Percentiles rank a stretch among this genome's conserved stretches.
Conservation (phyloP, 2,888 invertebrate genomes). For the Drosophila silvestris region DNA sequence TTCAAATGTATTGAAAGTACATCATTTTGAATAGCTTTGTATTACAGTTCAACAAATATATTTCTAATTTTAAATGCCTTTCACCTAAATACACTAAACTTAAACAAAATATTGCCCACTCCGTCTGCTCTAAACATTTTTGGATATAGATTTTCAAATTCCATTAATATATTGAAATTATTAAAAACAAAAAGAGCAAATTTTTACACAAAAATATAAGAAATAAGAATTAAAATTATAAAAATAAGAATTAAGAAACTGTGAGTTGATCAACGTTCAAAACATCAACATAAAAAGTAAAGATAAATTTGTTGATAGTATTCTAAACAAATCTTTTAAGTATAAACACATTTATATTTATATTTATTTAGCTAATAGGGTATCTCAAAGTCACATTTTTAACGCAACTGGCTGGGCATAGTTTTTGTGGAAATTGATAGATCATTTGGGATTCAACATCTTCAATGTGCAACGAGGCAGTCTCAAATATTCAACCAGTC, state of each 20-base stretch:
- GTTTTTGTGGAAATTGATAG: conserved; percentile 46
- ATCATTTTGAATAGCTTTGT: not conserved
- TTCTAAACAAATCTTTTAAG: not conserved
- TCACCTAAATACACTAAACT: not conserved
- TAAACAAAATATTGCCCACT: not conserved
- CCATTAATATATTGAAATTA: not conserved
- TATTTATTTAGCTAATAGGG: conserved; percentile 16
- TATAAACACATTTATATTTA: too few species aligned
- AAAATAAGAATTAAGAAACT: not conserved
- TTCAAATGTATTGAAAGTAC: not conserved
- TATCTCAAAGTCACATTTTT: not conserved
- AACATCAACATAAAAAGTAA: not conserved
- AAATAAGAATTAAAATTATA: not conserved
- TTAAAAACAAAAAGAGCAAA: not conserved
- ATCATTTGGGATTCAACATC: conserved; percentile 41
- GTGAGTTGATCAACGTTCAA: not conserved
- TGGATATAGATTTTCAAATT: not conserved
- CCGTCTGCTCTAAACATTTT: not conserved
- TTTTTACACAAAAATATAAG: not conserved
- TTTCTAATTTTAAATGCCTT: not conserved
- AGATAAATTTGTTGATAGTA: not conserved
- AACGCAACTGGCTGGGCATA: conserved; percentile 16
- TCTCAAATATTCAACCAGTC: conserved; percentile 38
- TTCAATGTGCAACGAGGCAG: conserved; percentile 39
- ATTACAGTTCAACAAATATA: not conserved